These are phyloP conservation scores for Mirounga angustirostris DNA, from an alignment of 2,113 vertebrate species.

Conservation along the genomic window DNA sequence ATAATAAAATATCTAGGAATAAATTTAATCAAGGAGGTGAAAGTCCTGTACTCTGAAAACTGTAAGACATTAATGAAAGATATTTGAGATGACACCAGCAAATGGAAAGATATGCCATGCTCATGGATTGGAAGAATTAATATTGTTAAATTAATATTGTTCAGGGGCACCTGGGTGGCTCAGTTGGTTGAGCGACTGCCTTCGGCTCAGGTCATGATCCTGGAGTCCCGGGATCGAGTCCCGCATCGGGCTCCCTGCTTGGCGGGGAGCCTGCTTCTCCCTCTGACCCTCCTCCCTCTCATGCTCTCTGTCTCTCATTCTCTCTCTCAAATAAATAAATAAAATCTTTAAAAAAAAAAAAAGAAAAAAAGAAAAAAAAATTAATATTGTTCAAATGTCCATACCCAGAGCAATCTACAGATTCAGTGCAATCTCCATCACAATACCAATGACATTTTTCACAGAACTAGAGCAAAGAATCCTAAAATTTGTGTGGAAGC, in stretches of 20 bases:
- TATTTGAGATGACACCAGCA: background rate
- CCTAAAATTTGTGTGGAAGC: background rate
- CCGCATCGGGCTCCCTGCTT: too few relatives aligned
- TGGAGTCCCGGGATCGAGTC: too few relatives aligned
- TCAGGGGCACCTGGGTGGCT: too few relatives aligned
- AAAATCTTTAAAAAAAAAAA: too few relatives aligned
- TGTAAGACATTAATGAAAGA: background rate
- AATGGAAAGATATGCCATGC: background rate
- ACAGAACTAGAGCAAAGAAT: background rate
- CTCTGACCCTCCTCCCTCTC: too few relatives aligned
- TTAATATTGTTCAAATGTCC: background rate
- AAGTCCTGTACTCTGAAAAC: background rate
- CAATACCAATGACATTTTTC: background rate
- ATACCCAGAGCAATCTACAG: background rate
- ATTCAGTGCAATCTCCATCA: background rate
- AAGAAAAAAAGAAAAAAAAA: too few relatives aligned
- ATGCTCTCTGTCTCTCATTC: too few relatives aligned
- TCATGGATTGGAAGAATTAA: background rate
- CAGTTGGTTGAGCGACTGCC: too few relatives aligned
- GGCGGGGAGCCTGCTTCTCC: too few relatives aligned
- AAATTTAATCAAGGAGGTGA: background rate
- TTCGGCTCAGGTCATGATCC: too few relatives aligned
- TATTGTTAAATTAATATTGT: background rate
- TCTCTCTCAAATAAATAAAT: too few relatives aligned
- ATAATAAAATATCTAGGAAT: background rate